Percentiles rank a stretch among this genome's conserved stretches.
These are phyloP conservation scores for Gerosis bhagava DNA, from an alignment of 2,888 invertebrate species.

Conservation along the genomic window DNA sequence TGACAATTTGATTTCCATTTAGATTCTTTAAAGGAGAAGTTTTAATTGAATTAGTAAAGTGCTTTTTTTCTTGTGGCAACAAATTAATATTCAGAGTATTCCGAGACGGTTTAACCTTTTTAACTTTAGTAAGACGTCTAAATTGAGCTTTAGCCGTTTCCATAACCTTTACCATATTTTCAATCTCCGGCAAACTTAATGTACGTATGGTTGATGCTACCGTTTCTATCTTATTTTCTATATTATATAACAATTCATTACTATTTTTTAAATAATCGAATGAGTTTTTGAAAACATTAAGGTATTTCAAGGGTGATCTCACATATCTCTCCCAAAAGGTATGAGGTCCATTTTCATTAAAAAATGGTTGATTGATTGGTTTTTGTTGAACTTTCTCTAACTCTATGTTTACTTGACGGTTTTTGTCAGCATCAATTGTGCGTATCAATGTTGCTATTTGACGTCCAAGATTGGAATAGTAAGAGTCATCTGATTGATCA, in stretches of 20 bases:
- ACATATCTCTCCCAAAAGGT: constrained; percentile 70
- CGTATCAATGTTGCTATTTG: constrained; percentile 68
- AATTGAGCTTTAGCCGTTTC: constrained; percentile 36
- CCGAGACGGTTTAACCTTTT: constrained; percentile 30
- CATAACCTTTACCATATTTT: constrained; percentile 59
- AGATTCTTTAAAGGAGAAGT: constrained; percentile 6
- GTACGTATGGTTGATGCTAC: constrained; percentile 47
- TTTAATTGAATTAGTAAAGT: constrained; percentile 11
- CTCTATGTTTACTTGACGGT: constrained; percentile 48
- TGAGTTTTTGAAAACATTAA: constrained; percentile 38
- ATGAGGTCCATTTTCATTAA: constrained; percentile 50
- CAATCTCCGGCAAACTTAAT: constrained; percentile 58
- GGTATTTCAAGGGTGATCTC: constrained; percentile 53
- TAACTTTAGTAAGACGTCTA: constrained; percentile 31
- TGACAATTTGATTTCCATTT: constrained; percentile 8
- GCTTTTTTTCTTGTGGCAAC: constrained; percentile 38
- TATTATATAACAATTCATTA: constrained; percentile 55
- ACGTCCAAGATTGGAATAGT: constrained; percentile 62
- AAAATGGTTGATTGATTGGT: constrained; percentile 41
- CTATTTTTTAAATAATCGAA: constrained; percentile 44
- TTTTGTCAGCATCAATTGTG: constrained; percentile 47
- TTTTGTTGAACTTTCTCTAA: constrained; percentile 40
- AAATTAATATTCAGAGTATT: constrained; percentile 54
- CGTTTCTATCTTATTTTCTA: constrained; percentile 62
- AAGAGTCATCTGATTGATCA: constrained; percentile 46